Percentiles rank a stretch among this genome's conserved stretches.
These are phyloP conservation scores for Marasmarcha lunaedactyla DNA, from an alignment of 2,888 invertebrate genomes.

Conservation along the genomic window DNA sequence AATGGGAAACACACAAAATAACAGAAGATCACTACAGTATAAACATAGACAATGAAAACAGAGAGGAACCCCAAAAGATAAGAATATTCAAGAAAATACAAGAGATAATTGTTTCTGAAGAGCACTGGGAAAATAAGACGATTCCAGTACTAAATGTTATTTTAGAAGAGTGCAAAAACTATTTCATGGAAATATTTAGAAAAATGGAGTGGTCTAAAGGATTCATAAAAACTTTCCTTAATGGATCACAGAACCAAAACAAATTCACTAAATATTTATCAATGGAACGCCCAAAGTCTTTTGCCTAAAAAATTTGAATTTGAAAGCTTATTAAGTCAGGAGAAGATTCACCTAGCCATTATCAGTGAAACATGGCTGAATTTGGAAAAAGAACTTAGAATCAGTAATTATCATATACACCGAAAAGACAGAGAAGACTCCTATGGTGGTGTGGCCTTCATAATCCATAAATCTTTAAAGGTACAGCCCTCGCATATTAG, in stretches of 20 bases:
- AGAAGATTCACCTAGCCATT: not conserved
- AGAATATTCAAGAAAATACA: too few relatives aligned
- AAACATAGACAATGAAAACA: too few relatives aligned
- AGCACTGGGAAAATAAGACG: too few relatives aligned
- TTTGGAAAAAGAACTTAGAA: not conserved
- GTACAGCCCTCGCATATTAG: not conserved
- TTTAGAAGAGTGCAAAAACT: too few relatives aligned
- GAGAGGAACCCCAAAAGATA: too few relatives aligned
- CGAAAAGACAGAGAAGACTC: not conserved
- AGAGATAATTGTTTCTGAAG: too few relatives aligned
- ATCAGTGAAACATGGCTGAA: not conserved
- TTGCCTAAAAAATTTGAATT: not conserved
- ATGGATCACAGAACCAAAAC: not conserved
- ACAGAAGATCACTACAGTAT: too few relatives aligned
- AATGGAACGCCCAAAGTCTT: too few relatives aligned
- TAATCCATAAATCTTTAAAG: not conserved
- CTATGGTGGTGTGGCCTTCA: not conserved
- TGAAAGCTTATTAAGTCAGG: not conserved
- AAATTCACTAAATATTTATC: not conserved
- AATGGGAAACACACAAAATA: too few relatives aligned
- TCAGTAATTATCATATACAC: not conserved
- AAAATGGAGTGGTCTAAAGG: too few relatives aligned
- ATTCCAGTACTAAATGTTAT: too few relatives aligned
- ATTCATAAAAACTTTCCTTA: not conserved
- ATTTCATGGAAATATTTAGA: too few relatives aligned